Evolutionary conservation across 2,888 invertebrate species (phyloP).

Genomic region (Synergus umbraculus): DNA sequence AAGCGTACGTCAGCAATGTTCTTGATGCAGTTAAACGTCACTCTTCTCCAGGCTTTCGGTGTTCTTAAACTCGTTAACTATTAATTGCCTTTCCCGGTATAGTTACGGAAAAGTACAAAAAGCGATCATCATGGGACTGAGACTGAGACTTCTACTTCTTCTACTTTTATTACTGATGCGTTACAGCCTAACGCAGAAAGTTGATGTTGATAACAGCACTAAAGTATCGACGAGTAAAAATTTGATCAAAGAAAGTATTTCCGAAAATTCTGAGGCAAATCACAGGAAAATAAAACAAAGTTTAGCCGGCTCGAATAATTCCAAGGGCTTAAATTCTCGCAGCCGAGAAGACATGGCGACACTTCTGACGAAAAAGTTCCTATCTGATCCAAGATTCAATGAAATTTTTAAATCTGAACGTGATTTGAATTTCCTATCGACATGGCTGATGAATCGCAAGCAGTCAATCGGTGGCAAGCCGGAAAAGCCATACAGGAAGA

Average conservation of each 20-base stretch:
- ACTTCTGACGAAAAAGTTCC: neutral
- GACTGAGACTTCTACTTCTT: conserved; percentile 17
- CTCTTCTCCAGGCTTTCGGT: conserved; percentile 6
- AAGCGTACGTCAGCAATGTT: neutral
- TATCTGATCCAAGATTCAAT: conserved; percentile 25
- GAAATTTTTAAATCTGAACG: conserved; percentile 30
- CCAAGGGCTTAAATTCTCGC: neutral
- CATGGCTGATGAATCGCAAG: neutral
- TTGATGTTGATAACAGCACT: neutral
- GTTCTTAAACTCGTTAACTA: conserved; percentile 18
- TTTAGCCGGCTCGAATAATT: neutral
- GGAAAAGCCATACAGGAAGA: conserved; percentile 34
- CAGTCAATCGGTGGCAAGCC: neutral
- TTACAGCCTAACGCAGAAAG: conserved; percentile 18
- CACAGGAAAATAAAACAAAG: neutral
- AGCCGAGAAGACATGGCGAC: neutral
- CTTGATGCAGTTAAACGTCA: neutral
- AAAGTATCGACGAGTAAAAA: neutral
- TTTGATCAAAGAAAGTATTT: neutral
- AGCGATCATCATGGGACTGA: conserved; percentile 22
- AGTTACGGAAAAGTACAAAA: conserved; percentile 23
- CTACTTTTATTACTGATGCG: conserved; percentile 34
- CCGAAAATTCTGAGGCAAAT: neutral
- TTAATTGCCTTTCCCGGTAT: conserved; percentile 9
- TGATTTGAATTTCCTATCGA: conserved; percentile 25